Evolutionary conservation across 2,888 invertebrate genomes (phyloP), one percentile per base, ranked within the genome.

Genomic region (Neoitamus cyanurus): DNA sequence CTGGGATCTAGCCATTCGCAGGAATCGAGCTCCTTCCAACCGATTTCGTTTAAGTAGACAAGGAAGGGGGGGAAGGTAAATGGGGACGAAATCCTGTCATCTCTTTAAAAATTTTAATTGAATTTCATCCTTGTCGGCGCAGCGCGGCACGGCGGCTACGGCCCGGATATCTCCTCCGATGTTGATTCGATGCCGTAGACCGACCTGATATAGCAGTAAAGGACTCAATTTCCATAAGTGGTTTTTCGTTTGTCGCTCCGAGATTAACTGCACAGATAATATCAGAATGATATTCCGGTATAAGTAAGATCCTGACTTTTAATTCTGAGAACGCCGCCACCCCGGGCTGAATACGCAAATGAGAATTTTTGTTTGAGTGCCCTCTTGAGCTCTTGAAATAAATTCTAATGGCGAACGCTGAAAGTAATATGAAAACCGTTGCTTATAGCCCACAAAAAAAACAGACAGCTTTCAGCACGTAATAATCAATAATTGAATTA

Each of bases 191-290:
- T 82, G 82, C 82, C 69, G 15, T 69, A 82, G 69, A 80, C 82
- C 69, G 31, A 69, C 82, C 69, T 82, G 82, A 82, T 82, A 82
- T 36, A 69, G 69, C 36, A 69, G 36, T 69, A 58, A 82, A 82
- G 82, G 69, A 82, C 82, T 82, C 82, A 82, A 82, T 82, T 82
- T 82, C 69, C 82, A 82, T 82, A 82, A 82, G 82, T 82, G 82
- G 82, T 82, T 82, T 80, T 69, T 82, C 82, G 82, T 82, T 82
- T 82, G 82, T 80, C 69, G 82, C 82, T 69, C 37, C 20, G 2
- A 82, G 82, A 82, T 69, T 82, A 68, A 82, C 48, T 82, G 69
- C 69, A 36, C 68, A 82, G 82, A 82, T 80, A 80, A 68, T 68
- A 80, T 68, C 68, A 46, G 77, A 48, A 78, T 30, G 77, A 36